A percentile compares a stretch with the other conserved stretches of the same genome.
These are phyloP conservation scores for Macrochelys suwanniensis DNA, from an alignment of 2,797 vertebrate genomes.

Conservation along the genomic window DNA sequence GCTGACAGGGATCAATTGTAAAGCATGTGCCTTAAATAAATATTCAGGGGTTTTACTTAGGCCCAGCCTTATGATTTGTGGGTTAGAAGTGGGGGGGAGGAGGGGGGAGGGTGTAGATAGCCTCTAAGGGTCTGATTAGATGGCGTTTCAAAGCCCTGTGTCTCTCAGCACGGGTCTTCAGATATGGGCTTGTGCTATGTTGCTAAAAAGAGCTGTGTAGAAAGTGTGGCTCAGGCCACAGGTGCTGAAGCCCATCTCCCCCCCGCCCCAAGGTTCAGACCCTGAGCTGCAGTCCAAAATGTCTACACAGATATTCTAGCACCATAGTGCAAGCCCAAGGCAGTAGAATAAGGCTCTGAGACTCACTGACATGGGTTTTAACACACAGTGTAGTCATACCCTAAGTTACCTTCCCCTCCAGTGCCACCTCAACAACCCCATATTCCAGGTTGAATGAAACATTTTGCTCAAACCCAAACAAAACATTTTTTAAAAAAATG, in stretches of 20 bases:
- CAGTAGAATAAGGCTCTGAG: not conserved
- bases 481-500: not conserved
- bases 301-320: not conserved
- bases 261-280: not conserved
- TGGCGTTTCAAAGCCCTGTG: not conserved
- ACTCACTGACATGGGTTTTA: too few relatives aligned
- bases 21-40: not conserved
- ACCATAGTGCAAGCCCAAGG: not conserved
- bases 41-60: not conserved
- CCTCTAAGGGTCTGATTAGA: not conserved
- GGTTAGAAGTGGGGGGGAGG: accelerated
- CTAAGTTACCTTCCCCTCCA: not conserved
- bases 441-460: not conserved
- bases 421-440: not conserved
- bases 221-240: not conserved
- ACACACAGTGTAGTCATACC: too few relatives aligned
- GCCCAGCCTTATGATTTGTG: not conserved
- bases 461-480: not conserved
- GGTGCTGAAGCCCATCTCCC: not conserved
- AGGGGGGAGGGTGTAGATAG: too few relatives aligned
- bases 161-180: not conserved
- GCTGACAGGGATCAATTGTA: not conserved
- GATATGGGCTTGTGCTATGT: not conserved
- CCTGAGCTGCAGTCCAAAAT: not conserved
- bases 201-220: not conserved